Evolutionary conservation across 2,113 vertebrate species (phyloP).

Genomic region (Sinosuthora webbiana): DNA sequence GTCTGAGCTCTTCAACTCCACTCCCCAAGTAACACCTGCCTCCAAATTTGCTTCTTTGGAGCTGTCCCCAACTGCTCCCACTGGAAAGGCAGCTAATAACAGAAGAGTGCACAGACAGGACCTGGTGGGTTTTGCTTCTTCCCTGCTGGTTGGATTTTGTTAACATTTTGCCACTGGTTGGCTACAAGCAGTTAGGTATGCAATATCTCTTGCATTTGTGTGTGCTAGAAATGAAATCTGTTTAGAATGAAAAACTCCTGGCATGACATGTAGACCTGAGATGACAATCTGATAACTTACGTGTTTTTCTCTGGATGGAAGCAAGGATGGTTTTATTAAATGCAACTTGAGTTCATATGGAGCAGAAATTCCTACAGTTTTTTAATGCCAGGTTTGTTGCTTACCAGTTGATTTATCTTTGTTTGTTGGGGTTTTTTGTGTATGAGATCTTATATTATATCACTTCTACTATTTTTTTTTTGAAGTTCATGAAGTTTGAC

Average conservation of each 20-base stretch:
- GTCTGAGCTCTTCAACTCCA: neutral
- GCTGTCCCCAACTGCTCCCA: neutral
- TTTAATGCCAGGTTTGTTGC: slow-evolving; percentile 52
- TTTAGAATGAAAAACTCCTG: neutral
- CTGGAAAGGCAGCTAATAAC: neutral
- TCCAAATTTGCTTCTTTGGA: neutral
- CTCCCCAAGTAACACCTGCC: neutral
- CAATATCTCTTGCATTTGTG: neutral
- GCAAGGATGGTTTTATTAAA: neutral
- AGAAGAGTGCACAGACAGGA: neutral
- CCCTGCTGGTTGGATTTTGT: neutral
- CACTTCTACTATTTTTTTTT: neutral
- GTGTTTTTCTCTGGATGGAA: neutral
- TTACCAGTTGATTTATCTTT: slow-evolving; percentile 22
- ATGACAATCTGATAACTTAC: neutral
- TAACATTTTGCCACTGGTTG: neutral
- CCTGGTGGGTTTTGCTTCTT: neutral
- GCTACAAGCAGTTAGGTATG: neutral
- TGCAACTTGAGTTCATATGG: slow-evolving; percentile 47
- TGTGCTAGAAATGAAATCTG: neutral
- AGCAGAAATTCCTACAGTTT: slow-evolving; percentile 22
- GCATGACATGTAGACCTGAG: neutral
- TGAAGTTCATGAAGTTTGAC: neutral
- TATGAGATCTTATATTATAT: neutral
- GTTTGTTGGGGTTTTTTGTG: neutral